Evolutionary conservation across 2,113 vertebrate genomes (phyloP), one percentile per base, ranked within the genome.

Genomic region (Corapipo altera): DNA sequence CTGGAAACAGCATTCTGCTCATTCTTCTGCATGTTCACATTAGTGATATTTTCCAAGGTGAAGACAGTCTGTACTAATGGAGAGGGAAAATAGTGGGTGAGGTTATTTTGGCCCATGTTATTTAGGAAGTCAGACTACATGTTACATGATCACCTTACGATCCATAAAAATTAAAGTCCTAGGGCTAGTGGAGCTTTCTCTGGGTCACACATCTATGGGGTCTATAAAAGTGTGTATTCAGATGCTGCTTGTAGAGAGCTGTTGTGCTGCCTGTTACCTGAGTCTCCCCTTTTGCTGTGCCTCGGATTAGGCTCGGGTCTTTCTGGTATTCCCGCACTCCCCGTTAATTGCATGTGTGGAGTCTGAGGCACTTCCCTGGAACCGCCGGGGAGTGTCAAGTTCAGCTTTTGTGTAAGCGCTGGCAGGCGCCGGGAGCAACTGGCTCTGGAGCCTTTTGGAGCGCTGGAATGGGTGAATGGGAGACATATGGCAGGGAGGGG

Each of bases 1-100:
- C 91, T 93, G 86, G 46, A 59, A 86, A 28, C 69, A 16, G 57
- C 61, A 9, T 85, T 78, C 80, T 89, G 87, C 89, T 95, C 70
- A 1, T 75, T 69, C 52, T 33, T 41, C 77, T 49, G 86, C 8
- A 0, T 11, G 3, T 5, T 55, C 24, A 0, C 89, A 21, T 61
- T 28, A 43, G 32, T 6, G 51, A 13, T 35, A 15, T 15, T 77
- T 55, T 72, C 80, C 91, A 33, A 69, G 84, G 89, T 54, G 87
- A 46, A 70, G 66, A 62, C 77, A 70, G 44, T 8, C 74, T 39
- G 66, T 88, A 12, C 93, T 32, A 15, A n/a, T 4, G 55, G 51
- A 62, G 79, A 59, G n/a, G 57, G 54, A 37, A 61, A 26, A 62
- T 2, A 76, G 43, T 0, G 41, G 49, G 14, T 33, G 85, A 91